Percentiles rank a stretch among this genome's conserved stretches.
phyloP scores from a whole-genome alignment of 2,113 vertebrate genomes.

The Vulpes lagopus region DNA sequence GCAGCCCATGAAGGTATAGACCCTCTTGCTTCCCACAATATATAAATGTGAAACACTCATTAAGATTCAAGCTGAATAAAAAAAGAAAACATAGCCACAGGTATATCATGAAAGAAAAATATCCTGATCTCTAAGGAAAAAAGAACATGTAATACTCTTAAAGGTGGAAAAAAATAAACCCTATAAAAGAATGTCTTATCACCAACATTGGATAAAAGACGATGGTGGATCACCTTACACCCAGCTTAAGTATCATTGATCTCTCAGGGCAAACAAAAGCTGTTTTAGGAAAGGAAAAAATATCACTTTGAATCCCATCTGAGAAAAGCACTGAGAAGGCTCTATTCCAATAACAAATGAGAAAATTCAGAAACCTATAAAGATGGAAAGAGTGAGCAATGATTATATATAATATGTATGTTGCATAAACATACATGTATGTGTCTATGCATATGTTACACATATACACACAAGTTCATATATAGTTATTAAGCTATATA shows the following conservation, averaged over 20 bases:
- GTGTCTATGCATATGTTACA: neutral
- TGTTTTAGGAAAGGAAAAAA: neutral
- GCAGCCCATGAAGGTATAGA: neutral
- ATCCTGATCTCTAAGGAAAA: neutral
- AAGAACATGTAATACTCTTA: neutral
- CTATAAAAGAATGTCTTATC: conserved; percentile 32
- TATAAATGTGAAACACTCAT: neutral
- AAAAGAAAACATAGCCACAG: neutral
- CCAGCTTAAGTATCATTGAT: neutral
- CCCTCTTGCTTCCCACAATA: neutral
- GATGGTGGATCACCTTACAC: neutral
- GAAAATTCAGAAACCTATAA: neutral
- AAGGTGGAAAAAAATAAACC: neutral
- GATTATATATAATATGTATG: neutral
- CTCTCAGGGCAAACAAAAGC: neutral
- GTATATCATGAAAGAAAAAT: neutral
- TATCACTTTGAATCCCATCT: neutral
- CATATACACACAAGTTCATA: neutral
- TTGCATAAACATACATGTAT: neutral
- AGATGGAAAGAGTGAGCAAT: neutral
- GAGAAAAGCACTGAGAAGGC: neutral
- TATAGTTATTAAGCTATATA: neutral
- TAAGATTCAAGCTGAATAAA: neutral
- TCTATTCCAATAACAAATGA: neutral
- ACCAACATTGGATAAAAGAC: neutral